A percentile compares a stretch with the other conserved stretches of the same genome.
These are phyloP conservation scores for Zygaena filipendulae DNA, from an alignment of 2,888 invertebrate species.

Conservation along the genomic window DNA sequence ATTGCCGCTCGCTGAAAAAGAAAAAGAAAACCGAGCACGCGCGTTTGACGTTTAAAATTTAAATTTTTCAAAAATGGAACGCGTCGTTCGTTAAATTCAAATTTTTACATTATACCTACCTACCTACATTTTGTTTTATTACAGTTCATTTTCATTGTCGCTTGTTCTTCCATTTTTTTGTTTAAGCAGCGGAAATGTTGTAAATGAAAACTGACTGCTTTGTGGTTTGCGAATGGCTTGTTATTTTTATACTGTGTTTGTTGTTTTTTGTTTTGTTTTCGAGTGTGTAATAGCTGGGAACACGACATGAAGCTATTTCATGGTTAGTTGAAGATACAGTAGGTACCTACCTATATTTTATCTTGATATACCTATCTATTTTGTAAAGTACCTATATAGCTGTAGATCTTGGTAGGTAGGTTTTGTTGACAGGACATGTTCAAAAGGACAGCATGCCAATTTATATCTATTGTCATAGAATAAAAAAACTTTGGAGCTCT, in stretches of 20 bases:
- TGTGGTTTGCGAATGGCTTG: slow-evolving; percentile 37
- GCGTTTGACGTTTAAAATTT: slow-evolving; percentile 39
- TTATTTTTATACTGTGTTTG: no score
- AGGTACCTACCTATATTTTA: slow-evolving; percentile 29
- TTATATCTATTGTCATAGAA: no score
- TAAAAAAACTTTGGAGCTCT: no score
- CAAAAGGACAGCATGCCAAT: no score
- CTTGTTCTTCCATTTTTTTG: slow-evolving; percentile 24
- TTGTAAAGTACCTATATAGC: no score
- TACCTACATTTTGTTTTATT: no score
- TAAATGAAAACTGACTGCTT: slow-evolving; percentile 39
- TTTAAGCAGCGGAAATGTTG: slow-evolving; percentile 40
- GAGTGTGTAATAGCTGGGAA: slow-evolving; percentile 51
- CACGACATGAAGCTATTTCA: slow-evolving; percentile 58
- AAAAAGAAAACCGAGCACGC: slow-evolving; percentile 32
- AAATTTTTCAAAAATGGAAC: slow-evolving; percentile 31
- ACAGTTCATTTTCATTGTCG: no score
- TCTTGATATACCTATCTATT: no score
- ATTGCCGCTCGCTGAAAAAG: slow-evolving; percentile 49
- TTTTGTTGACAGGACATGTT: no score
- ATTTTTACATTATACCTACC: slow-evolving; percentile 14
- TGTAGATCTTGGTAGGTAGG: no score
- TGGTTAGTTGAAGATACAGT: slow-evolving; percentile 55
- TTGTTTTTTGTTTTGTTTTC: slow-evolving; percentile 30
- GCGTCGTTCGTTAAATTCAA: slow-evolving; percentile 14